Base-by-base conservation (phyloP, 1,140 invertebrate species). In the Palaemon carinicauda region DNA sequence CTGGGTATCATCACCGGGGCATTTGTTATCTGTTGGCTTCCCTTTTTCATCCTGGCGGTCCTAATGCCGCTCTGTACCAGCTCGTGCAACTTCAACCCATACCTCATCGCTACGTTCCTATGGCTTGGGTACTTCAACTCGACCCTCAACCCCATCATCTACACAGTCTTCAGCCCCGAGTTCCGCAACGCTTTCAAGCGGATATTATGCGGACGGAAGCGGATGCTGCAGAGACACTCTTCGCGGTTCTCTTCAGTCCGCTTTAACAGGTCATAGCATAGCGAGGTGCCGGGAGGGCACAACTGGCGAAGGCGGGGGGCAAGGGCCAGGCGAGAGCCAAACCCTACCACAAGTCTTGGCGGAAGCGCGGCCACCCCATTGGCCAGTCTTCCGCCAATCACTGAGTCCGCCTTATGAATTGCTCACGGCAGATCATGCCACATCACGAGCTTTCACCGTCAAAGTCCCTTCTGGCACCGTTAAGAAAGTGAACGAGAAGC, bases 111-210 rank as follows among this genome's bases (percentile, higher is more conserved):
- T 88, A 95, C 96, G 90, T 96, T 96, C 91, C 93, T 96, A 4
- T 97, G 96, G 96, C 93, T 97, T 77, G 97, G 97, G 52, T 97
- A 97, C 91, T 95, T 97, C 90, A 97, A 97, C 92, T 97, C 96
- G 1, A 96, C 96, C 31, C 92, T 98, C 5, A 99, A 98, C 92
- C 96, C 96, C 15, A 94, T 96, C 73, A 97, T 97, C 90, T 98
- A 97, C 91, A 97, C 96, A 29, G 95, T 96, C 86, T 96, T 97
- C 91, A 96, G 95, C 90, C 96, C 96, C 17, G 96, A 97, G 91
- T 98, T 97, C 91, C 92, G 96, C 82, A 94, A 95, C 90, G 96
- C 96, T 65, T 97, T 97, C 92, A 95, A 96, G 91, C 94, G 95
- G 90, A 94, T 97, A 80, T 92, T 97, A 82, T 96, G 95, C 92